A percentile compares a stretch with the other conserved stretches of the same genome.
Conservation (phyloP, 2,113 vertebrate genomes). For the Thomomys bottae region DNA sequence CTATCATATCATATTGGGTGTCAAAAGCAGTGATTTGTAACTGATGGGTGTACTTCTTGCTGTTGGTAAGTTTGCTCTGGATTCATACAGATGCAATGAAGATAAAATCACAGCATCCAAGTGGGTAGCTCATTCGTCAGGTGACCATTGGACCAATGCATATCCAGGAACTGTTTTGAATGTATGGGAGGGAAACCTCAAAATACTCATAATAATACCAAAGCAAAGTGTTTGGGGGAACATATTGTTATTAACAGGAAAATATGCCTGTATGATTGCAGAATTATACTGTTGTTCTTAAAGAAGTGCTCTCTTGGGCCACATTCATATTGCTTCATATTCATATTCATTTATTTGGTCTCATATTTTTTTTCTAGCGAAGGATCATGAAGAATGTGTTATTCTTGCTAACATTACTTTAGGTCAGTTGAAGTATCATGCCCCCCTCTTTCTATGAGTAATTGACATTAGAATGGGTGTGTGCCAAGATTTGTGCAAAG, state of each 20-base stretch:
- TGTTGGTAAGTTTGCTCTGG: not conserved
- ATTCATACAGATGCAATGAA: not conserved
- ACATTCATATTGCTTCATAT: not conserved
- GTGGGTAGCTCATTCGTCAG: not conserved
- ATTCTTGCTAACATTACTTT: not conserved
- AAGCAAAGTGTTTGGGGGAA: not conserved
- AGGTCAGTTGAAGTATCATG: not conserved
- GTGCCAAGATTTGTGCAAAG: slow-evolving; percentile 10
- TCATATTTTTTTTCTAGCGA: slow-evolving; percentile 12
- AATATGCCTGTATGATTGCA: not conserved
- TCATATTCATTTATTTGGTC: not conserved
- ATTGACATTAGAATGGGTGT: slow-evolving; percentile 30
- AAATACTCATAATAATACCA: not conserved
- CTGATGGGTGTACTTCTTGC: not conserved
- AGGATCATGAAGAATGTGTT: not conserved
- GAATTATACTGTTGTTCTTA: not conserved
- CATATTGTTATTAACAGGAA: not conserved
- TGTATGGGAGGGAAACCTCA: not conserved
- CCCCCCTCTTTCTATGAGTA: slow-evolving; percentile 20
- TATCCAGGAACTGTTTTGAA: not conserved
- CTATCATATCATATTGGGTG: not conserved
- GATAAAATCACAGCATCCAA: not conserved
- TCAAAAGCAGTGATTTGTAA: not conserved
- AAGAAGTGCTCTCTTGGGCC: not conserved
- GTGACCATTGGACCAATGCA: not conserved